Percentiles rank a stretch among this genome's conserved stretches.
Evolutionary conservation across 2,888 invertebrate genomes (phyloP).

Genomic region (Eudemis profundana): DNA sequence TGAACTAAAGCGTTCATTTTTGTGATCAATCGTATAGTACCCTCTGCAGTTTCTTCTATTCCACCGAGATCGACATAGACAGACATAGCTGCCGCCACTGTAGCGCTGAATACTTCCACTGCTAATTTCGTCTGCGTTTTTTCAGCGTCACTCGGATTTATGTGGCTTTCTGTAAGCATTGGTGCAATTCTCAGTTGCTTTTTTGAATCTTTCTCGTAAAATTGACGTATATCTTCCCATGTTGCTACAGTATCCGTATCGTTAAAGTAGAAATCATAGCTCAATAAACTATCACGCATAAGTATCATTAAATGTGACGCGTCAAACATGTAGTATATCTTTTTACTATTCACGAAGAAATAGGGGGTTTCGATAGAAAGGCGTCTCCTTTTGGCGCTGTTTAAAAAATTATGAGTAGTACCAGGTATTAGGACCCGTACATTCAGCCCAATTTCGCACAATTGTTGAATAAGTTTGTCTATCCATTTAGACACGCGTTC

Average conservation of each 20-base stretch:
- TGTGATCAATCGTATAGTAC: background rate
- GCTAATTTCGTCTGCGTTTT: background rate
- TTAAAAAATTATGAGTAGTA: background rate
- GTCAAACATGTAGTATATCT: conserved; percentile 5
- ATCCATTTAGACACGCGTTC: background rate
- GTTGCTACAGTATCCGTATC: background rate
- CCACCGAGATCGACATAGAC: background rate
- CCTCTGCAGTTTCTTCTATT: background rate
- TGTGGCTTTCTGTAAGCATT: background rate
- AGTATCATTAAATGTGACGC: background rate
- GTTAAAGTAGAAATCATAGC: background rate
- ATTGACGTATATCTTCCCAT: background rate
- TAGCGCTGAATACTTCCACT: background rate
- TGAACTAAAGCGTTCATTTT: background rate
- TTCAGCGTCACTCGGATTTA: background rate
- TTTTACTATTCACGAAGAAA: background rate
- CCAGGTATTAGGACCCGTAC: background rate
- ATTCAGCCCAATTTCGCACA: background rate
- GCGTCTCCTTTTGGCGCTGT: background rate
- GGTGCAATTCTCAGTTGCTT: background rate
- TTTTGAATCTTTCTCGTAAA: background rate
- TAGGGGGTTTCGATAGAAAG: background rate
- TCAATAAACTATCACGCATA: background rate
- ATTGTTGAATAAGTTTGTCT: background rate
- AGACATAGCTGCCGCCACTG: background rate